Percentiles rank a stretch among this genome's conserved stretches.
Conservation (phyloP, 2,113 vertebrate genomes). For the Axis porcinus region DNA sequence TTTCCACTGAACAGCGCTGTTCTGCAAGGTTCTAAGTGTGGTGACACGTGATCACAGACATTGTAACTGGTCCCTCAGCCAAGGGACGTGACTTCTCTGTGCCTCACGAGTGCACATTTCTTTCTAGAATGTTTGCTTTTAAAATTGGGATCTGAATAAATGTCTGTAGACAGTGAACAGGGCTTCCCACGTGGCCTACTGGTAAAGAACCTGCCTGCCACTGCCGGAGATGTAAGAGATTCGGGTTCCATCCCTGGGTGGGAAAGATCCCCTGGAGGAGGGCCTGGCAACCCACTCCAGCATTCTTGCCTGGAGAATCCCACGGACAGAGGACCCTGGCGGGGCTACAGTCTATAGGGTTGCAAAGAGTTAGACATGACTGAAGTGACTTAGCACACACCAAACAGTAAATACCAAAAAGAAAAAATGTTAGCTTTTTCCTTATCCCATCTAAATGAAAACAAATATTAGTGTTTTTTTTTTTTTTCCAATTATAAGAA, state of each 20-base stretch:
- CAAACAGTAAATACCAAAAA: not conserved
- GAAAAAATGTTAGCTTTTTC: not conserved
- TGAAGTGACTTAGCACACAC: not conserved
- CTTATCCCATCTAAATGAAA: not conserved
- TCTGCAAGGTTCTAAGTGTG: fast-evolving
- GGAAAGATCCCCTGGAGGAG: not conserved
- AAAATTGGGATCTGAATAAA: not conserved
- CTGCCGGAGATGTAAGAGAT: not conserved
- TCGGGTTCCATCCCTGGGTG: not conserved
- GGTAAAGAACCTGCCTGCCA: not conserved
- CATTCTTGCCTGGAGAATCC: not conserved
- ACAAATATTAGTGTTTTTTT: not conserved
- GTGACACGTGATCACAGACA: fast-evolving
- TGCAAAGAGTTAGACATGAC: not conserved
- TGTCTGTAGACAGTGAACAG: not conserved
- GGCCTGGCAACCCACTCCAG: not conserved
- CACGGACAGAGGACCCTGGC: not conserved
- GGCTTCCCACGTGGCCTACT: not conserved
- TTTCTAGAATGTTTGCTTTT: not conserved
- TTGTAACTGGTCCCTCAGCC: fast-evolving
- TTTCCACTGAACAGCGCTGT: not conserved
- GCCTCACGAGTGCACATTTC: fast-evolving
- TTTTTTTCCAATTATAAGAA: not conserved
- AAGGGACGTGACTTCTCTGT: fast-evolving
- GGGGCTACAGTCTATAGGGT: not conserved